These are phyloP conservation scores for Ailuropoda melanoleuca DNA, from an alignment of 2,113 vertebrate species.

Conservation along the genomic window DNA sequence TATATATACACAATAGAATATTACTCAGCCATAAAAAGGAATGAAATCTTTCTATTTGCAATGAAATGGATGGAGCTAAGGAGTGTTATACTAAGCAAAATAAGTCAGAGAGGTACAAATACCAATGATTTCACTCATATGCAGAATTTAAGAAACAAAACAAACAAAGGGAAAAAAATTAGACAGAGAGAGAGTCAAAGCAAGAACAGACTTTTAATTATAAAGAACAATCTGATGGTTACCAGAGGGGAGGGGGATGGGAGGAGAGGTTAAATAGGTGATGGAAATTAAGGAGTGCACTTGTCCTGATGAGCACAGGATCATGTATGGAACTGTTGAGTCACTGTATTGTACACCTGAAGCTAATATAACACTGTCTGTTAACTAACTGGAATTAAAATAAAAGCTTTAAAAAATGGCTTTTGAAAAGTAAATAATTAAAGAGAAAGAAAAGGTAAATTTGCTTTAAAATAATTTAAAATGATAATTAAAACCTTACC, in stretches of 20 bases:
- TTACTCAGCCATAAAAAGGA: not conserved
- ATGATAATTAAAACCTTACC: not conserved
- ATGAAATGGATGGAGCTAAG: not conserved
- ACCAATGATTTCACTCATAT: not conserved
- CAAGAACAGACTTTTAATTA: not conserved
- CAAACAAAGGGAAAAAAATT: not conserved
- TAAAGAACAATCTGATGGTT: not conserved
- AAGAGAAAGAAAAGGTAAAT: not conserved
- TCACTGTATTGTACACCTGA: not conserved
- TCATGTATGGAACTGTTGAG: not conserved
- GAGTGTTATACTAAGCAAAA: not conserved
- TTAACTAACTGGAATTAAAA: not conserved
- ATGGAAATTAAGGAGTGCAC: not conserved
- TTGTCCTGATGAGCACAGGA: not conserved
- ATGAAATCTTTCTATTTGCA: not conserved
- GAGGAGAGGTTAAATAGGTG: not conserved
- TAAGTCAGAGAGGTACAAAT: not conserved
- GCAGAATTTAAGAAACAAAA: not conserved
- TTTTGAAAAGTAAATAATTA: conserved; percentile 22
- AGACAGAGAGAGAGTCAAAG: not conserved
- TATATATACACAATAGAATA: not conserved
- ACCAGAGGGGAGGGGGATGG: not conserved
- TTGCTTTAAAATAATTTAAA: not conserved
- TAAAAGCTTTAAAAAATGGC: not conserved
- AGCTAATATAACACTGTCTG: not conserved